These are phyloP conservation scores for Caerostris extrusa DNA, from an alignment of 1,140 invertebrate species.

Conservation along the genomic window DNA sequence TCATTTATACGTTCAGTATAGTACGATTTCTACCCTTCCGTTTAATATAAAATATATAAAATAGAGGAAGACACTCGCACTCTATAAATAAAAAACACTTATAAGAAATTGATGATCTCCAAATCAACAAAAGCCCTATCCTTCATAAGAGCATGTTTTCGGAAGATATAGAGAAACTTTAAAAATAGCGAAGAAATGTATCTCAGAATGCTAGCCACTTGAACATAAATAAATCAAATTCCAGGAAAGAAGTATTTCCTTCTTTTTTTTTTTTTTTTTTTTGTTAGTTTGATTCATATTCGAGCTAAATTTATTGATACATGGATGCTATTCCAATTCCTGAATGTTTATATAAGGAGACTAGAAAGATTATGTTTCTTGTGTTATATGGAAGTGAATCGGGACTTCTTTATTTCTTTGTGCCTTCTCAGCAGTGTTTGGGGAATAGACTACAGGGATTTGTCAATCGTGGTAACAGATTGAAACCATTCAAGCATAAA, in stretches of 20 bases:
- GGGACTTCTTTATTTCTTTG: no score
- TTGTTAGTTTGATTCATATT: neutral
- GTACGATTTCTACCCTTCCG: neutral
- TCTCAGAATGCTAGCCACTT: constrained; percentile 23
- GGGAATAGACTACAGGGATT: no score
- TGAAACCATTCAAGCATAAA: no score
- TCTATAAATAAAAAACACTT: constrained; percentile 71
- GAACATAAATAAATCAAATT: constrained; percentile 72
- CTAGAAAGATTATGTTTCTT: neutral
- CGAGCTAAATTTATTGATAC: constrained; percentile 54
- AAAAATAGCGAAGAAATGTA: constrained; percentile 16
- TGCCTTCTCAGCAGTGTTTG: no score
- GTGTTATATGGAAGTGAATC: neutral
- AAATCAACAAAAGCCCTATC: constrained; percentile 47
- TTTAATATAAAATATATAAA: constrained; percentile 71
- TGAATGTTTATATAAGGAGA: constrained; percentile 10
- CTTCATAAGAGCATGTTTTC: constrained; percentile 26
- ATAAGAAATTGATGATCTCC: constrained; percentile 69
- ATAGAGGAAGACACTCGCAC: constrained; percentile 53
- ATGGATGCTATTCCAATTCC: neutral
- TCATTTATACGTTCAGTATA: constrained; percentile 17
- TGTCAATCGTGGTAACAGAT: no score
- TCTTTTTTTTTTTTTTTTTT: neutral
- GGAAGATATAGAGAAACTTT: constrained; percentile 1
- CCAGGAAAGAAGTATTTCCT: neutral